A percentile compares a stretch with the other conserved stretches of the same genome.
These are phyloP conservation scores for Elgaria multicarinata DNA, from an alignment of 2,113 vertebrate species.

Conservation along the genomic window DNA sequence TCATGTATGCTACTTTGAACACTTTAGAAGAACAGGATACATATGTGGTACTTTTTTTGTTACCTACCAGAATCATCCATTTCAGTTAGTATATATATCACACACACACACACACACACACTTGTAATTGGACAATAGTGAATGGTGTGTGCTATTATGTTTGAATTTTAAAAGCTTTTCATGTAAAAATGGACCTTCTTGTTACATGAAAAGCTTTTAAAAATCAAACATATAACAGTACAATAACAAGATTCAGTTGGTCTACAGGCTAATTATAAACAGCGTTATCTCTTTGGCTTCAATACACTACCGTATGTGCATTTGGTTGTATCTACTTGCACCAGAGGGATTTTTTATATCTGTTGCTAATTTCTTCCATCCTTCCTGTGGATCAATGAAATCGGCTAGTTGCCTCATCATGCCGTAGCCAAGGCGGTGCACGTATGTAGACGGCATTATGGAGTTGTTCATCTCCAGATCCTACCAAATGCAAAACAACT, in stretches of 20 bases:
- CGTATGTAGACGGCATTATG: slow-evolving; percentile 81
- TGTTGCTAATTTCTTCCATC: slow-evolving; percentile 86
- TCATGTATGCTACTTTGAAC: no score
- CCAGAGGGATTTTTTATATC: slow-evolving; percentile 85
- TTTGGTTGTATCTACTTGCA: slow-evolving; percentile 85
- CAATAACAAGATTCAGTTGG: no score
- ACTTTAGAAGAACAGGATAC: neutral
- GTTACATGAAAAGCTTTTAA: no score
- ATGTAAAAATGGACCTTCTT: no score
- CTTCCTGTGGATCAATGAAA: slow-evolving; percentile 89
- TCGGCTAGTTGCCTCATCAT: slow-evolving; percentile 82
- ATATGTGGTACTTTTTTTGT: neutral
- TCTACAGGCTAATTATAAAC: neutral
- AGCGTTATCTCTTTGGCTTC: neutral
- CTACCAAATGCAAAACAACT: slow-evolving; percentile 44
- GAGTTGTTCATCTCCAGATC: slow-evolving; percentile 77
- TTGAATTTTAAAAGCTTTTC: neutral
- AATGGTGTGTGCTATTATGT: neutral
- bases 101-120: no score
- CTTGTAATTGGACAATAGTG: neutral
- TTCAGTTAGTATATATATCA: neutral
- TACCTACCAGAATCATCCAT: neutral
- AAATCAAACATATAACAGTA: no score
- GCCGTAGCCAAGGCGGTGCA: slow-evolving; percentile 82
- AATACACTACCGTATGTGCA: slow-evolving; percentile 78